A percentile compares a stretch with the other conserved stretches of the same genome.
phyloP scores from a whole-genome alignment of 2,888 invertebrate species.

The Petrolisthes cinctipes region DNA sequence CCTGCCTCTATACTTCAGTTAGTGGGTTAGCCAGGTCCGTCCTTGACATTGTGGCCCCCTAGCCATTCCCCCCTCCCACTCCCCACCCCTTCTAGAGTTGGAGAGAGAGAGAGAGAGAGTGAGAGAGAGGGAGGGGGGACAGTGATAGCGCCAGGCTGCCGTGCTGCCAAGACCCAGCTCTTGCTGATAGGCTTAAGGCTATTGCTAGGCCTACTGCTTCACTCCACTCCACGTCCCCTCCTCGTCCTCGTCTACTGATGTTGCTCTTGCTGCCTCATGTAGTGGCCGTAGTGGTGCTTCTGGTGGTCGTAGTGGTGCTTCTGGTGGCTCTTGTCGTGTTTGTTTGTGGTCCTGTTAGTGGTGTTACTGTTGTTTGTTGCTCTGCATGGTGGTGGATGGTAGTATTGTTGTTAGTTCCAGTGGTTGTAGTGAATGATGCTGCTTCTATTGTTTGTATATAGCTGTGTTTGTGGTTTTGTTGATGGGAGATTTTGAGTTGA shows the following conservation, averaged over 20 bases:
- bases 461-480: too few relatives aligned
- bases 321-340: too few relatives aligned
- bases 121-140: background rate
- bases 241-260: background rate
- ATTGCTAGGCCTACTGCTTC: constrained; percentile 8
- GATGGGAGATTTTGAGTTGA: too few relatives aligned
- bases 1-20: background rate
- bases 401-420: too few relatives aligned
- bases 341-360: too few relatives aligned
- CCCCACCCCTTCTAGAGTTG: background rate
- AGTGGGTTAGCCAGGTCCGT: background rate
- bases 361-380: too few relatives aligned
- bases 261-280: background rate
- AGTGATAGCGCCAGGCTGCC: constrained; percentile 4
- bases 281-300: too few relatives aligned
- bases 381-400: too few relatives aligned
- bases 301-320: too few relatives aligned
- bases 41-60: background rate
- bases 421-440: too few relatives aligned
- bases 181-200: constrained; percentile 12
- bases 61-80: background rate
- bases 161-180: constrained; percentile 7
- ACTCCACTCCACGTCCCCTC: background rate
- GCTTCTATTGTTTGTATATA: too few relatives aligned
- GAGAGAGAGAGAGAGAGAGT: background rate